Base-by-base conservation (phyloP, 2,888 invertebrate genomes). In the Amphipoea oculea region DNA sequence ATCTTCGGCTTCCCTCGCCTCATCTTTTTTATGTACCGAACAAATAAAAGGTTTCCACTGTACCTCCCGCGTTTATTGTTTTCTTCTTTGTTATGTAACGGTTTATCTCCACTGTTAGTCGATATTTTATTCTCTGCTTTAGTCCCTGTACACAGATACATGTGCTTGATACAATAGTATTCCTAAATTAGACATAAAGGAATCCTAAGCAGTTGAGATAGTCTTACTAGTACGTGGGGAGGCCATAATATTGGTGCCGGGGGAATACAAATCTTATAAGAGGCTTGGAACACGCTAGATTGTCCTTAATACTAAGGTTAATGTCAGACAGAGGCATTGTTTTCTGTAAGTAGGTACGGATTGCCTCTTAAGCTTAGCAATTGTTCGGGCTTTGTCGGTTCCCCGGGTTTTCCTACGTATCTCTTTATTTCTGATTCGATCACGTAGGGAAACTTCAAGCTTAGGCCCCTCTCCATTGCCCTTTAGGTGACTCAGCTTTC, bases 101-200 rank as follows among this genome's bases (percentile, higher is more conserved):
- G 60, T 71, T 14, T n/a, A 40, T 54, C 9, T 68, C 11, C n/a
- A 70, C 29, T 66, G 14, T 81, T 66, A 2, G 20, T 45, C n/a
- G 45, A 76, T 70, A 48, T 71, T 79, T 51, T 69, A 62, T 78
- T 65, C 0, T 29, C 29, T 42, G 42, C 45, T 11, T 57, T 72
- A 48, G 62, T 68, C 75, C 54, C 76, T 67, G 14, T 12, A 40
- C 48, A 62, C 40, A 57, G 17, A 65, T 72, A 65, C 14, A 48
- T 23, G 57, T n/a, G 23, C 12, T 72, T 51, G 9, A 57, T 57
- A 71, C 63, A 29, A 68, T 7, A 54, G 48, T 75, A 83, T 75
- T 84, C 80, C 72, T 80, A 83, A 83, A 84, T 84, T 75, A 83
- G 75, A 72, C 51, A 29, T 74, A 63, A 74, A 23, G 11, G 14